Evolutionary conservation across 2,797 vertebrate genomes (phyloP), one percentile per base, ranked within the genome.

Genomic region (Coranthus polyacanthus): DNA sequence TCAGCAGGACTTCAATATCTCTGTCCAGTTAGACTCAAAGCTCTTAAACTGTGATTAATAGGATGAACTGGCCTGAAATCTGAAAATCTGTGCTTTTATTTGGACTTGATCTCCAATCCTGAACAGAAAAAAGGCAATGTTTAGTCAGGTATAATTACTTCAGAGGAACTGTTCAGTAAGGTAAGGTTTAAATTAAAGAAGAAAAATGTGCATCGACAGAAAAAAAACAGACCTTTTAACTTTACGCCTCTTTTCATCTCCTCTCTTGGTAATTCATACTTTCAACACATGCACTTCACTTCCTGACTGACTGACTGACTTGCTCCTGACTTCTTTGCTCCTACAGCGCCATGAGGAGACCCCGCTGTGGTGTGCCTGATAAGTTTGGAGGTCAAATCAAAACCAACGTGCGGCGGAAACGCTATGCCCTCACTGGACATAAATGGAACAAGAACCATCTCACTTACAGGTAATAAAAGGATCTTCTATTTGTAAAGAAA

Each of bases 331-430:
- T 46, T 63, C 53, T 83, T 51, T 59, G 51, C 51, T 61, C 68
- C 52, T 37, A 37, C 89, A 98, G 97, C 50, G 96, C 97, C 78
- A 98, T 98, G 97, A 95, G 81, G 77, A 93, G 94, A 79, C 96
- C 97, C 16, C 96, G 97, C 66, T 98, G 97, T 0, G 97, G 97
- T 1, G 97, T 98, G 42, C 96, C 96, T 0, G 97, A 98, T 85
- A 97, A 97, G 92, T 96, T 98, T 17, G 97, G 96, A 42, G 92
- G 93, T 0, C 94, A 85, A 49, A 94, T 94, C 80, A 98, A 98
- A 89, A 96, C 96, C 62, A 97, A 96, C 17, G 94, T 98, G 78
- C 91, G 96, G 21, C 88, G 96, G 85, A 97, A 94, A 79, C 95
- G 97, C 58, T 98, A 95, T 0, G 96, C 96, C 0, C 86, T 94